Conservation (phyloP, 2,888 invertebrate genomes). For the Dryomyza anilis region DNA sequence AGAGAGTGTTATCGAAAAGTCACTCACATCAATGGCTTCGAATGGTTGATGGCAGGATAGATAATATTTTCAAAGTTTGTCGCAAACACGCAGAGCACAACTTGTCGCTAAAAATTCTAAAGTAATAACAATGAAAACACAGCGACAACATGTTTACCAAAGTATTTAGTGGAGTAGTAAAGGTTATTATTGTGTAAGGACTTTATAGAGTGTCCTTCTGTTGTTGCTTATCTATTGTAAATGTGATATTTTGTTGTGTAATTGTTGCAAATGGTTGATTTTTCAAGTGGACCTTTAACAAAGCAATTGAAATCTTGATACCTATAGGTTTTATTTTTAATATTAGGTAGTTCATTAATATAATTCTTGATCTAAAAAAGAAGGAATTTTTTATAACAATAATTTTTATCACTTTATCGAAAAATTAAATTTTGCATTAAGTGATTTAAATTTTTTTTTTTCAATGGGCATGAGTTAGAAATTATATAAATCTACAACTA, state of each 20-base stretch:
- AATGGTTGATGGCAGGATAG: too few relatives aligned
- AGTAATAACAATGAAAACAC: constrained; percentile 5
- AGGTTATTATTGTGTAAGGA: background rate
- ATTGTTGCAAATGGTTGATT: constrained; percentile 2
- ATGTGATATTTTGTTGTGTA: background rate
- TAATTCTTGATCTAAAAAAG: too few relatives aligned
- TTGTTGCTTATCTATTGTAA: background rate
- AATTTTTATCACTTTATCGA: too few relatives aligned
- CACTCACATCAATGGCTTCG: too few relatives aligned
- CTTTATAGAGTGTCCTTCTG: constrained; percentile 7
- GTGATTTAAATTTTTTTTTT: too few relatives aligned
- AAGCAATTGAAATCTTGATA: background rate
- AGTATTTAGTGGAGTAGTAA: background rate
- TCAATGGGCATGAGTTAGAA: too few relatives aligned
- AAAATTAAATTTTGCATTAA: too few relatives aligned
- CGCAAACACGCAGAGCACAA: constrained; percentile 20
- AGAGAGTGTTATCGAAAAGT: too few relatives aligned
- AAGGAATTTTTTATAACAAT: too few relatives aligned
- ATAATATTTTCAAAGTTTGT: constrained; percentile 18
- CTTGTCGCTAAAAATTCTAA: constrained; percentile 2
- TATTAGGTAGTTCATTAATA: too few relatives aligned
- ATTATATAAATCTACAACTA: too few relatives aligned
- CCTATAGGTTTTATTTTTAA: too few relatives aligned
- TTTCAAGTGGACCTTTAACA: constrained; percentile 1
- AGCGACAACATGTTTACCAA: background rate